Conservation (phyloP, 2,888 invertebrate species). For the Meteorus colon region DNA sequence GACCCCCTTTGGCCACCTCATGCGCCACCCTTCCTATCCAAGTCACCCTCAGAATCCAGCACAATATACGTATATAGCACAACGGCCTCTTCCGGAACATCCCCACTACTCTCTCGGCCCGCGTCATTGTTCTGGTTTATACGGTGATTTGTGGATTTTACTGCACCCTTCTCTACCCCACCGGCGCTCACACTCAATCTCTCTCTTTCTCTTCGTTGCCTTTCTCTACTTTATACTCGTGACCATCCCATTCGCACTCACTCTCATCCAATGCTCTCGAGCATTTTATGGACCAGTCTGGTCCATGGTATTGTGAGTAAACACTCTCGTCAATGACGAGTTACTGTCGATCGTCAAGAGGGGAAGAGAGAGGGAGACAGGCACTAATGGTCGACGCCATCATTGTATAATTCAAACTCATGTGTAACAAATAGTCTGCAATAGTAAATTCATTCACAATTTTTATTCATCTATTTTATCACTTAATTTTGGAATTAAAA, state of each 20-base stretch:
- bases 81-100: constrained; percentile 42
- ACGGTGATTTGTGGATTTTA: constrained; percentile 73
- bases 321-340: constrained; percentile 33
- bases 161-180: constrained; percentile 53
- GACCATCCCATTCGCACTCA: constrained; percentile 44
- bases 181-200: constrained; percentile 31
- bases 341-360: constrained; percentile 33
- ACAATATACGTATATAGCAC: constrained; percentile 43
- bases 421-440: constrained; percentile 5
- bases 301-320: constrained; percentile 30
- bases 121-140: constrained; percentile 72
- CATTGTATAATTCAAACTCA: constrained; percentile 31
- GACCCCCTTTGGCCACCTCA: constrained; percentile 44
- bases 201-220: constrained; percentile 32
- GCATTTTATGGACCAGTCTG: constrained; percentile 38
- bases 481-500: neutral
- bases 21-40: constrained; percentile 32
- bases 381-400: constrained; percentile 26
- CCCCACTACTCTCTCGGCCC: constrained; percentile 55
- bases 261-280: constrained; percentile 14
- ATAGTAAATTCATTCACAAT: constrained; percentile 3
- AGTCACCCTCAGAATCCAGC: constrained; percentile 49
- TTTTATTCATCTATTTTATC: neutral
- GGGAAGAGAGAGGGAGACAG: neutral
- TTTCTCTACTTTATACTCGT: constrained; percentile 15